phyloP scores from a whole-genome alignment of 53 echinoderm and acorn worm genomes.

The Luidia sarsii region DNA sequence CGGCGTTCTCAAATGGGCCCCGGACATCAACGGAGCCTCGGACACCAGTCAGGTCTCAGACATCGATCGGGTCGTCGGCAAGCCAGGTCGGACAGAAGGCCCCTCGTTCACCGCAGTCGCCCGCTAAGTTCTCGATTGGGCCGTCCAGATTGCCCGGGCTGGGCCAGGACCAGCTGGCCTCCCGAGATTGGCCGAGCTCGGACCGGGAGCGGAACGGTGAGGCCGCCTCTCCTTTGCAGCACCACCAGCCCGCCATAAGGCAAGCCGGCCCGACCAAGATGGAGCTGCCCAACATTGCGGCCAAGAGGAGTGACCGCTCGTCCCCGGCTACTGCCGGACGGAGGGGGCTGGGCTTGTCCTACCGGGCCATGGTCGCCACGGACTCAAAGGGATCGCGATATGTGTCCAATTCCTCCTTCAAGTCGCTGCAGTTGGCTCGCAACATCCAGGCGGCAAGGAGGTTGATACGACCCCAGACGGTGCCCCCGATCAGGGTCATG shows the following conservation, averaged over 20 bases:
- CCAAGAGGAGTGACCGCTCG: background rate
- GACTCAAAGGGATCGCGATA: background rate
- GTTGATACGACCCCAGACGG: conserved; percentile 7
- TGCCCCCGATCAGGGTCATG: conserved; percentile 20
- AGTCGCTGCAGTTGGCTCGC: conserved; percentile 4
- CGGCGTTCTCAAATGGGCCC: background rate
- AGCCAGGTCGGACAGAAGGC: too few relatives aligned
- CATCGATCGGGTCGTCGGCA: background rate
- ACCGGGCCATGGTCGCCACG: background rate
- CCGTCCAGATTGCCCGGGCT: background rate
- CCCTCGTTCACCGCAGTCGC: background rate
- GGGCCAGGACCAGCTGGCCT: background rate
- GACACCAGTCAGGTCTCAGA: too few relatives aligned
- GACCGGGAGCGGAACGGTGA: background rate
- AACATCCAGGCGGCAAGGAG: conserved; percentile 12
- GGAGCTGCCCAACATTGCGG: background rate
- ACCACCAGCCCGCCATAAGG: too few relatives aligned
- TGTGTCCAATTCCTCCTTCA: conserved; percentile 23
- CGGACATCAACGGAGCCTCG: background rate
- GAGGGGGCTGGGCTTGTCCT: background rate
- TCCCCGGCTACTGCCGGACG: background rate
- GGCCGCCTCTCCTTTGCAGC: too few relatives aligned
- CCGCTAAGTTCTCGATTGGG: too few relatives aligned
- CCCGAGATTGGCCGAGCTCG: background rate
- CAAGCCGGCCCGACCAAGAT: background rate